Conservation (phyloP, 2,888 invertebrate species). For the Drosophila mercatorum region DNA sequence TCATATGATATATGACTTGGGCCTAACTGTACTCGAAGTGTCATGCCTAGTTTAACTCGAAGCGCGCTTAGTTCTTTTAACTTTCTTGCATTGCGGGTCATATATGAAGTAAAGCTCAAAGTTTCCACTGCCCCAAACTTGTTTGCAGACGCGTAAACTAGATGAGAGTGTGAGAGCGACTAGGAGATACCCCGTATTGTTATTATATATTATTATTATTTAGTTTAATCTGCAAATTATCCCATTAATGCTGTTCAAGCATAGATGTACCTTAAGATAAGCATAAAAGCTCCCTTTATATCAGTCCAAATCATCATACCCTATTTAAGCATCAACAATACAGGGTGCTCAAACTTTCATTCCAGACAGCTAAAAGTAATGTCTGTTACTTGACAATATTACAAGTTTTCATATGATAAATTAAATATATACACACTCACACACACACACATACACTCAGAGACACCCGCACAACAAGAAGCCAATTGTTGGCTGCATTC, state of each 20-base stretch:
- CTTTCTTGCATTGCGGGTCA: slow-evolving; percentile 51
- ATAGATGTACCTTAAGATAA: too few relatives aligned
- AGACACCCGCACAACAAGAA: slow-evolving; percentile 12
- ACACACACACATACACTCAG: slow-evolving; percentile 3
- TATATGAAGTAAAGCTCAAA: slow-evolving; percentile 17
- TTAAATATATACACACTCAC: slow-evolving; percentile 26
- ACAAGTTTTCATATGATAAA: slow-evolving; percentile 52
- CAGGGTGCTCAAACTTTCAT: slow-evolving; percentile 44
- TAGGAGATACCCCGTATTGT: neutral
- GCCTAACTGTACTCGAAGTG: slow-evolving; percentile 28
- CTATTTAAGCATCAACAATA: neutral
- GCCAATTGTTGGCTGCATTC: slow-evolving; percentile 27
- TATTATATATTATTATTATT: too few relatives aligned
- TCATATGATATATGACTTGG: slow-evolving; percentile 11
- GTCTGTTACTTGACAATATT: slow-evolving; percentile 29
- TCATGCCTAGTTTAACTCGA: slow-evolving; percentile 55
- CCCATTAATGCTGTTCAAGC: neutral
- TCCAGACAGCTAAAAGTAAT: slow-evolving; percentile 29
- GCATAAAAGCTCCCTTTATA: too few relatives aligned
- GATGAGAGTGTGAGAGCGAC: neutral
- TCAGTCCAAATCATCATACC: neutral
- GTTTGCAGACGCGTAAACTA: slow-evolving; percentile 21
- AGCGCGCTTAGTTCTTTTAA: slow-evolving; percentile 43
- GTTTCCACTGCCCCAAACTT: slow-evolving; percentile 43
- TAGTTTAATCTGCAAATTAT: too few relatives aligned